Base-by-base conservation (phyloP, 2,113 vertebrate species). In the Smithornis capensis region DNA sequence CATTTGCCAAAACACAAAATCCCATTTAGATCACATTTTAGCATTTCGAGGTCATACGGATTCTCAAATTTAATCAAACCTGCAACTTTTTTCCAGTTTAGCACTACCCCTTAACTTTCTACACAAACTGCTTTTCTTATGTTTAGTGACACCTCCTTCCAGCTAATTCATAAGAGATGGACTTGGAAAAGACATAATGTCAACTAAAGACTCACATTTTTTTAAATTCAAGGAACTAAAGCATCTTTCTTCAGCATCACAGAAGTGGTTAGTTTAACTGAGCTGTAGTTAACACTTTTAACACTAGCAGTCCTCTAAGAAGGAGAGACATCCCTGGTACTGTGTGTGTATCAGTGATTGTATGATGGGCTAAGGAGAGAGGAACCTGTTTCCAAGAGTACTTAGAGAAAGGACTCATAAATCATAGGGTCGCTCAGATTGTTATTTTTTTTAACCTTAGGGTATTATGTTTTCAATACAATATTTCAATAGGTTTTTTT, bases 361-460 rank as follows among this genome's bases (percentile, higher is more conserved):
- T 79, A 68, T 42, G 74, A 82, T 59, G 70, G 27, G 37, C 7
- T 55, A 83, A 19, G 62, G 63, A 89, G 71, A 87, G 37, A 63
- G 38, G 49, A 93, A 97, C 96, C 92, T 55, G 80, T 42, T 96
- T 97, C 85, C 85, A 95, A 96, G 91, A 63, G 12, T 94, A 89
- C 81, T 96, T 60, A 88, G 82, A 97, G 96, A 98, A 97, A 96
- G 90, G 94, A 97, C 93, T 96, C 92, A 97, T 96, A 97, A 97
- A 97, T 94, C 97, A 98, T 5, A 33, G 82, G 94, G 95, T 94
- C 87, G 95, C 92, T 42, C 88, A 92, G 90, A 94, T 89, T 90
- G 62, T 56, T 77, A 65, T 90, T 89, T 93, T 86, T 96, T 97
- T 97, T 90, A 97, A 96, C 94, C 95, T 95, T 80, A 88, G 83